phyloP scores from a whole-genome alignment of 2,888 invertebrate genomes.

The Osmoderma eremita region DNA sequence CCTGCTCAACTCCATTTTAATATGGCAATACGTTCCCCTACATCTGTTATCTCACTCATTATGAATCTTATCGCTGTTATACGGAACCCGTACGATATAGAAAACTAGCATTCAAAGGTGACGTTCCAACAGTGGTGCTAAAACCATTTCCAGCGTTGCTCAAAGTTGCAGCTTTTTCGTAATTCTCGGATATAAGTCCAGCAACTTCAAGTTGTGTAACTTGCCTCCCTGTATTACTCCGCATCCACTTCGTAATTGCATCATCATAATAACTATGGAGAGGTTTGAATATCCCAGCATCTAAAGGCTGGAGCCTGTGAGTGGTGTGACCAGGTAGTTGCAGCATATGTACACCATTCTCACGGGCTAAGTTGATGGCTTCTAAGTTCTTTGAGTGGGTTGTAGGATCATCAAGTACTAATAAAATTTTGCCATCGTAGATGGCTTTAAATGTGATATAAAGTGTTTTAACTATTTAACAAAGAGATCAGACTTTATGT shows the following conservation, averaged over 20 bases:
- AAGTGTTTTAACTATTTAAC: no score
- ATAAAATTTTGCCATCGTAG: background rate
- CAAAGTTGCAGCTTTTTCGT: slow-evolving; percentile 45
- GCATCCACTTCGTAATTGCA: slow-evolving; percentile 5
- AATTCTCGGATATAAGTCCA: slow-evolving; percentile 45
- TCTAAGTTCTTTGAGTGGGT: slow-evolving; percentile 19
- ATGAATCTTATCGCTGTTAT: no score
- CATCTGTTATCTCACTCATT: no score
- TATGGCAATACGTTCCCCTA: no score
- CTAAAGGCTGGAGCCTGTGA: slow-evolving; percentile 20
- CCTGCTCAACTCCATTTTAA: no score
- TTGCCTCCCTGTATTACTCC: background rate
- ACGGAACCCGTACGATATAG: no score
- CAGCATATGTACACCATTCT: slow-evolving; percentile 2
- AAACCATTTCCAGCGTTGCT: slow-evolving; percentile 45
- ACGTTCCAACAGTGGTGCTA: slow-evolving; percentile 41
- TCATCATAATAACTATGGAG: slow-evolving; percentile 4
- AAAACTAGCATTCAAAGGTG: no score
- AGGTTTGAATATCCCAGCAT: slow-evolving; percentile 1
- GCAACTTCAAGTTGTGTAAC: slow-evolving; percentile 43
- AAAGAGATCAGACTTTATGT: background rate
- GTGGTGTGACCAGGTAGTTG: slow-evolving; percentile 16
- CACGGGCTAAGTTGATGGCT: slow-evolving; percentile 3
- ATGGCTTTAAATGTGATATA: background rate
- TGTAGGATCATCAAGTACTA: background rate